Base-by-base conservation (phyloP, 2,888 invertebrate genomes). In the Laspeyria flexula region DNA sequence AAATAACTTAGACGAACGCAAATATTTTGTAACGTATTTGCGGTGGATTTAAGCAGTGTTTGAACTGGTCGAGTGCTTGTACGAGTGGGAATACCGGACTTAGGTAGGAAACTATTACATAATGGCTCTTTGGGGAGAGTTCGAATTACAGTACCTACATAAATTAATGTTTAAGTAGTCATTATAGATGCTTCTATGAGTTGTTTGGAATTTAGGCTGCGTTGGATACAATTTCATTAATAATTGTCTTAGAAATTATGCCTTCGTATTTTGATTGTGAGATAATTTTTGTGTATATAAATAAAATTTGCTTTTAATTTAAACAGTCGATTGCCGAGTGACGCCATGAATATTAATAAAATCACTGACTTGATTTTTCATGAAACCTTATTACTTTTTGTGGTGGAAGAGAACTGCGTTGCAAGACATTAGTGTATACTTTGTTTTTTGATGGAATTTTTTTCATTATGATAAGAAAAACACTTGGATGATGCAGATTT, bases 1-100 rank as follows among this genome's bases (percentile, higher is more conserved):
- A 31, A 48, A 39, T 25, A 35, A 44, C 42, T 29, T 13, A 10
- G 31, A 42, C 35, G 46, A 27, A 39, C 31, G 50, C 42, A 51
- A 25, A 65, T 57, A 60, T 56, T 52, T 50, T 15, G 51, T 43
- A 18, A 50, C 45, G 44, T 67, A 38, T 55, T 67, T 56, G 30
- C 48, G 55, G 55, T 41, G 41, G 49, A 54, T 55, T 51, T 45
- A 34, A 44, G 49, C 55, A 54, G 39, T 51, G 65, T 65, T 59
- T 55, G 54, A 46, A 61, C 49, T 66, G 27, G 54, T 52, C 38
- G 43, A 51, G 45, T 59, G 39, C 34, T 55, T 40, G 58, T 51
- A 40, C 45, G 5, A 60, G 55, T 49, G 38, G 42, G 55, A 50
- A 56, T 46, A 53, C 50, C 57, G 55, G 48, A 53, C 39, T 55